Percentiles rank a stretch among this genome's conserved stretches.
phyloP scores from a whole-genome alignment of 2,888 invertebrate species.

The Drosophila buzzatii region DNA sequence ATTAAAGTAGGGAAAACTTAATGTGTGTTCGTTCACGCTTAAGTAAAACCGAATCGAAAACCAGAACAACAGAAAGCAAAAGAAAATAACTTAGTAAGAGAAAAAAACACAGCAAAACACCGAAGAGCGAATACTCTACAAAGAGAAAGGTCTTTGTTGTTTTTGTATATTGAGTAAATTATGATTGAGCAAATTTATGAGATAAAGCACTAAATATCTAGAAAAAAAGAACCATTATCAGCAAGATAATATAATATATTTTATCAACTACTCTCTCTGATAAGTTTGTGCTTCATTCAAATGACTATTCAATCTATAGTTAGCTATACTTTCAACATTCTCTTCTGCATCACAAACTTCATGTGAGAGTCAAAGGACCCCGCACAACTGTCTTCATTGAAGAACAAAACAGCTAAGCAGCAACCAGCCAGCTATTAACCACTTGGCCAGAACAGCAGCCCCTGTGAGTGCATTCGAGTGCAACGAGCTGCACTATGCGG shows the following conservation, averaged over 20 bases:
- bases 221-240: background rate
- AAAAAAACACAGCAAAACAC: background rate
- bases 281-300: background rate
- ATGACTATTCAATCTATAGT: background rate
- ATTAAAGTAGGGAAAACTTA: constrained; percentile 77
- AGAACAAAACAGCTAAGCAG: constrained; percentile 53
- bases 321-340: background rate
- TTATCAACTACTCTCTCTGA: background rate
- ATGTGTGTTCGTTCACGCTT: constrained; percentile 72
- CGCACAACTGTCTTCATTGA: background rate
- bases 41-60: constrained; percentile 75
- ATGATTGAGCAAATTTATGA: no score
- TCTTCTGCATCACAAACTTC: background rate
- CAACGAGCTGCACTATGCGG: constrained; percentile 49
- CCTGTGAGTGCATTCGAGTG: constrained; percentile 61
- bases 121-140: background rate
- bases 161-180: background rate
- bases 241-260: background rate
- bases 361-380: background rate
- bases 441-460: constrained; percentile 47
- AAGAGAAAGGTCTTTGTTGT: background rate
- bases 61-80: constrained; percentile 60
- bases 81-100: constrained; percentile 18
- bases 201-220: background rate
- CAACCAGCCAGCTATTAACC: constrained; percentile 43